Evolutionary conservation across 2,888 invertebrate genomes (phyloP), one percentile per base, ranked within the genome.

Genomic region (Leptopilina myrica): DNA sequence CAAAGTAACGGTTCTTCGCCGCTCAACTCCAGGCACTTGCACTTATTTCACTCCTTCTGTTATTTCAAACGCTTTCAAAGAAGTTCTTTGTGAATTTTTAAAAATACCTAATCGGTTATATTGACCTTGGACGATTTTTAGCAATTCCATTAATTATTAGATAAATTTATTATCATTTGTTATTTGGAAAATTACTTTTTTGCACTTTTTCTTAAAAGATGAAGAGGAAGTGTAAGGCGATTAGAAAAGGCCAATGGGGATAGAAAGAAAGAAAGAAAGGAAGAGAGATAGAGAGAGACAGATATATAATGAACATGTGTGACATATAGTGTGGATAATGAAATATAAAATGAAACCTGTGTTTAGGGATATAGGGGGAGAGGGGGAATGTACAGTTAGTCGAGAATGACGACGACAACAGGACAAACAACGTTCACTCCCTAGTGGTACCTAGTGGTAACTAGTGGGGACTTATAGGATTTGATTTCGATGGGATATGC

Each of bases 321-420:
- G 33, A 33, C 33, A 33, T 33, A 56, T 11, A 56, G 56, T 56
- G n/a, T n/a, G 56, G 56, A 56, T 56, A 46, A 11, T 15, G 46
- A 67, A 15, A 67, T 9, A 69, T 81, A 82, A 82, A 82, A 80
- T 81, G 53, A 79, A 80, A 79, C 79, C 76, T 81, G 79, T 78
- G 69, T 79, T 78, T 43, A 43, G 43, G 43, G 43, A 5, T 33
- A 33, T 0, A 0, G 43, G 43, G 43, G 43, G 8, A 1, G 43
- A 78, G 80, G 80, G 76, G 86, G 83, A 85, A 88, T 86, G 88
- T 90, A 90, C 90, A 90, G 90, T 90, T 90, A 90, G 86, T 80
- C 6, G 43, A 88, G 89, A 87, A 87, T 90, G 90, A 90, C 89
- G 90, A 43, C 20, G 20, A 43, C 43, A 43, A 43, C 43, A 33